Evolutionary conservation across 2,888 invertebrate species (phyloP).

Genomic region (Gastracanthus pulcherrimus): DNA sequence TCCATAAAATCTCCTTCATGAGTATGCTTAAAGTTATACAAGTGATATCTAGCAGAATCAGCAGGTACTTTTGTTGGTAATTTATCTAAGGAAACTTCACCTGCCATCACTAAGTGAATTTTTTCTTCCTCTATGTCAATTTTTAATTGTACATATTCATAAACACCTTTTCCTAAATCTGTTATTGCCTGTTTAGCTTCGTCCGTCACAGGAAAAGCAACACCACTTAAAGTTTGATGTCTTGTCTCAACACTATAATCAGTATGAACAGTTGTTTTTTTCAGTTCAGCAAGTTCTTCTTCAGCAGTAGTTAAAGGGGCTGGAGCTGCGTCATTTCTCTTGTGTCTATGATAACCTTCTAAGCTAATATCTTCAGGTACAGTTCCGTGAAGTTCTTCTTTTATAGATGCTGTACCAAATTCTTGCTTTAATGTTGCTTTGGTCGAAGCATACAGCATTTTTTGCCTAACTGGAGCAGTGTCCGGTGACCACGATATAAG

Average conservation of each 20-base stretch:
- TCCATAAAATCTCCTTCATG: constrained; percentile 95
- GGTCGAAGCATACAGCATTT: constrained; percentile 99
- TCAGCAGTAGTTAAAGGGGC: constrained; percentile 94
- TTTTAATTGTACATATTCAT: constrained; percentile 94
- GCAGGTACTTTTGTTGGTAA: constrained; percentile 89
- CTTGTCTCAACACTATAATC: constrained; percentile 90
- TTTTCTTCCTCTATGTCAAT: constrained; percentile 93
- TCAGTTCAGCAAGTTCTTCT: constrained; percentile 89
- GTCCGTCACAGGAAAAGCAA: constrained; percentile 92
- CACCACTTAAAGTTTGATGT: constrained; percentile 94
- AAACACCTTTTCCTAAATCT: constrained; percentile 85
- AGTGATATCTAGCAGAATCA: constrained; percentile 93
- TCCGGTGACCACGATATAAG: constrained; percentile 97
- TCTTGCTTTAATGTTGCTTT: constrained; percentile 97
- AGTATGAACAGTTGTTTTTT: constrained; percentile 83
- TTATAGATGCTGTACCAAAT: constrained; percentile 96
- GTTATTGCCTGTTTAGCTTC: constrained; percentile 87
- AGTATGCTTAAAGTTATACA: constrained; percentile 93
- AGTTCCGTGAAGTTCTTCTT: constrained; percentile 96
- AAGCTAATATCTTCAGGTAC: constrained; percentile 88
- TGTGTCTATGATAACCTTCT: constrained; percentile 89
- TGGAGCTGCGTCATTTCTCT: constrained; percentile 88
- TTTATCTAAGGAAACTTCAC: constrained; percentile 83
- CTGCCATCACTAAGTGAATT: constrained; percentile 89
- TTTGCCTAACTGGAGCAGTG: constrained; percentile 91